Evolutionary conservation across 1,140 invertebrate genomes (phyloP), one percentile per base, ranked within the genome.

Genomic region (Carposina sasakii): DNA sequence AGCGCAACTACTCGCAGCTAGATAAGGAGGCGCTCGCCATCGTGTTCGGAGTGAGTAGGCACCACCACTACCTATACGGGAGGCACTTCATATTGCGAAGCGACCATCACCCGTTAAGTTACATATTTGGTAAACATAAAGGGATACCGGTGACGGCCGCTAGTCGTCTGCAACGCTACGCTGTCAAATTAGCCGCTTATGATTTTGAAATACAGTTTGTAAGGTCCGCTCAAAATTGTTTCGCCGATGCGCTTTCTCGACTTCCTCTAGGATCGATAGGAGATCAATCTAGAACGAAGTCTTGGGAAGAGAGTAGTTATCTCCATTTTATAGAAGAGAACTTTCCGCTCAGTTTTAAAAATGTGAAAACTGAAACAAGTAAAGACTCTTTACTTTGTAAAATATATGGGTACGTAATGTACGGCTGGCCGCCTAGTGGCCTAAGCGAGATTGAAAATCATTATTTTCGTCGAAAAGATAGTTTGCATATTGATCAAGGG

Each of bases 1-100:
- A 90, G 63, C 60, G 64, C 51, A 81, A 81, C 5, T 89, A 88
- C 57, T 52, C 61, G 8, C 74, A 87, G 51, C 65, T 86, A 4
- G 85, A 90, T 36, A 77, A 77, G 52, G 87, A 90, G 66, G 84
- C 67, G 1, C 59, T 85, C 12, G 63, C 71, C 2, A 66, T 88
- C 20, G 54, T 87, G 28, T 83, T 71, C 63, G 78, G 67, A 12
- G 47, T 84, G 9, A 54, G 73, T 45, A 79, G 77, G 40, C 88
- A 87, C 57, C 76, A 87, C 46, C 48, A 87, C 23, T 88, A 83
- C 22, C 16, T 89, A 0, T 85, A 73, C 60, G 86, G 86, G 13
- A 48, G 75, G 4, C 34, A 19, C 19, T 48, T 48, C 24, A 40
- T 30, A 30, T 31, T 48, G 24, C 34, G 47, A n/a, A 48, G 81